Evolutionary conservation across 2,797 vertebrate species (phyloP), one percentile per base, ranked within the genome.

Genomic region (Semaprochilodus insignis): DNA sequence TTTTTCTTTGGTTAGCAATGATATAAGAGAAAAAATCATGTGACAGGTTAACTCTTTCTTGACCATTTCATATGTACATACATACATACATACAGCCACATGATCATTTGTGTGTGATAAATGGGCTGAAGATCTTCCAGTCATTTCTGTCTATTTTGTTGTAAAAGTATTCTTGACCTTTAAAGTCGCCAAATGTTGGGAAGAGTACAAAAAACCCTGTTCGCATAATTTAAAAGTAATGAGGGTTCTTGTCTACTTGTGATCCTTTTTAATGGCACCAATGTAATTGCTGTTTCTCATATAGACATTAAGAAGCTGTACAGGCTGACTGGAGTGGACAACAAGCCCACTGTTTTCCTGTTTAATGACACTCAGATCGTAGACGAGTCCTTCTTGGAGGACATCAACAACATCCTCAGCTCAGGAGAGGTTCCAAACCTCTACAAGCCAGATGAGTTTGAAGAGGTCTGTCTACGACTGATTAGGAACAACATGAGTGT

Each of bases 371-470:
- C 95, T 6, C 96, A 98, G 88, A 94, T 97, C 0, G 92, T 93
- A 0, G 95, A 97, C 0, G 94, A 96, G 19, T 94, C 95, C 27
- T 97, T 97, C 88, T 89, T 97, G 13, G 96, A 97, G 82, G 97
- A 97, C 87, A 95, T 97, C 84, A 97, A 97, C 90, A 97, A 97
- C 88, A 93, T 98, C 81, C 93, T 98, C 80, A 97, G 96, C 88
- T 97, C 96, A 0, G 97, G 97, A 73, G 96, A 97, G 87, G 96
- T 97, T 78, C 96, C 97, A 10, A 97, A 96, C 85, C 96, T 97
- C 78, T 97, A 96, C 89, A 97, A 97, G 86, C 31, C 91, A 0
- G 97, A 97, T 0, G 96, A 98, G 81, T 95, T 97, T 85, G 96
- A 94, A 54, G 96, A 98, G 96, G 96, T 97, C 34, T 40, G 90